Evolutionary conservation across 1,140 invertebrate species (phyloP), one percentile per base, ranked within the genome.

Genomic region (Rhopalosiphum padi): DNA sequence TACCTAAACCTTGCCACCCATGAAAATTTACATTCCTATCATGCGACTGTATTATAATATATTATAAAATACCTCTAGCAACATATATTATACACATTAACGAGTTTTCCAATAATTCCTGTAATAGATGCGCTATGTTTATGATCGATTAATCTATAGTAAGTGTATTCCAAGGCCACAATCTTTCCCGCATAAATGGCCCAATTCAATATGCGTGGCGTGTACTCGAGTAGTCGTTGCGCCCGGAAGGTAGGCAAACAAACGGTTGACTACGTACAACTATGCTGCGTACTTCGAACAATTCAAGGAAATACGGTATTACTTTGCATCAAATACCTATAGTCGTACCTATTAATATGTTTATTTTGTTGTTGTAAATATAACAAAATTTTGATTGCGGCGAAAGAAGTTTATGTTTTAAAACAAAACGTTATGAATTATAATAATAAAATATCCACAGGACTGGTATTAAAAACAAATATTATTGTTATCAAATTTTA

Each of bases 221-320:
- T 48, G 35, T 51, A 53, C 8, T 7, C 60, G 60, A 5, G 3
- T 1, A 22, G 23, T 60, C 46, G 9, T 53, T 25, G 48, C 68
- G 77, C 91, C 89, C 9, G 15, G 2, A 11, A 41, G 18, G 35
- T 93, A 93, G 91, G 91, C 91, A 93, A 93, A 86, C 91, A 93
- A 68, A 93, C 35, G 21, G 46, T 53, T 21, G 1, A n/a, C 22
- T 21, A 7, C 35, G 91, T 55, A 55, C 48, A 25, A 8, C 48
- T 8, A 51, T 83, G 48, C 8, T 93, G 82, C 91, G 77, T 53
- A 53, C 48, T 5, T 9, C n/a, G 11, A 30, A 3, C 2, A 25
- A 51, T 85, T 55, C 77, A 55, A 86, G 82, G 82, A 41, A 89
- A 88, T 68, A n/a, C 8, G 9, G n/a, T 30, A 30, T 30, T 30